phyloP scores from a whole-genome alignment of 2,113 vertebrate species.

The Cheilinus undulatus region DNA sequence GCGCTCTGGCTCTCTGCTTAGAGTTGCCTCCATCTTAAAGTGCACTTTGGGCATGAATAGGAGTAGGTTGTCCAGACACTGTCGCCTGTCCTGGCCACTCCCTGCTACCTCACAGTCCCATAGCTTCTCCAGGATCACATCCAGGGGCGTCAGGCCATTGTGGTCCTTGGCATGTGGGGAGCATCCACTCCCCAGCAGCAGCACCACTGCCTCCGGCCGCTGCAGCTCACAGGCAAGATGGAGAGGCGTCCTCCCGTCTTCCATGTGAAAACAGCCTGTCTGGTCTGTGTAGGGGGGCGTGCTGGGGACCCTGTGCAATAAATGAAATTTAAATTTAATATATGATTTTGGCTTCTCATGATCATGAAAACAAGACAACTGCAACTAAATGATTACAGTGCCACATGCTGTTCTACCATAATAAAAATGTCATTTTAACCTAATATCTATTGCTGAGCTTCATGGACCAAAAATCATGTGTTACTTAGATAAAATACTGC shows the following conservation, averaged over 20 bases:
- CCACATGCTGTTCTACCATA: too few relatives aligned
- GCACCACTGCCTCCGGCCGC: constrained; percentile 85
- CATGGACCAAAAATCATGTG: too few relatives aligned
- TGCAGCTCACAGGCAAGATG: constrained; percentile 90
- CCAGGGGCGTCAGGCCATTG: constrained; percentile 87
- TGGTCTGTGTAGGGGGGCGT: constrained; percentile 82
- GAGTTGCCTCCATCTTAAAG: constrained; percentile 84
- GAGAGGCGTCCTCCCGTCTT: constrained; percentile 87
- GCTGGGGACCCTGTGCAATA: constrained; percentile 76
- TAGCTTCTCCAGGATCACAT: constrained; percentile 87
- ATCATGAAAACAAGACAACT: too few relatives aligned
- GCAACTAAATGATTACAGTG: too few relatives aligned
- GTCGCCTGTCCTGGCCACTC: constrained; percentile 78
- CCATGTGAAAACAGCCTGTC: constrained; percentile 82
- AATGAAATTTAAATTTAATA: too few relatives aligned
- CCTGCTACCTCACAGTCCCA: constrained; percentile 81
- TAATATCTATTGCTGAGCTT: too few relatives aligned
- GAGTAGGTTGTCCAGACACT: constrained; percentile 88
- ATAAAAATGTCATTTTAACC: too few relatives aligned
- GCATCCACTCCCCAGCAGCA: constrained; percentile 88
- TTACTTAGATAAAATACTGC: too few relatives aligned
- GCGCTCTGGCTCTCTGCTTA: constrained; percentile 80
- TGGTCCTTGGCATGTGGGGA: constrained; percentile 85
- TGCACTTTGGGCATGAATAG: constrained; percentile 86
- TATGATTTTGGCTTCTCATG: too few relatives aligned